Base-by-base conservation (phyloP, 2,888 invertebrate species). In the Hypomecis atomaria region DNA sequence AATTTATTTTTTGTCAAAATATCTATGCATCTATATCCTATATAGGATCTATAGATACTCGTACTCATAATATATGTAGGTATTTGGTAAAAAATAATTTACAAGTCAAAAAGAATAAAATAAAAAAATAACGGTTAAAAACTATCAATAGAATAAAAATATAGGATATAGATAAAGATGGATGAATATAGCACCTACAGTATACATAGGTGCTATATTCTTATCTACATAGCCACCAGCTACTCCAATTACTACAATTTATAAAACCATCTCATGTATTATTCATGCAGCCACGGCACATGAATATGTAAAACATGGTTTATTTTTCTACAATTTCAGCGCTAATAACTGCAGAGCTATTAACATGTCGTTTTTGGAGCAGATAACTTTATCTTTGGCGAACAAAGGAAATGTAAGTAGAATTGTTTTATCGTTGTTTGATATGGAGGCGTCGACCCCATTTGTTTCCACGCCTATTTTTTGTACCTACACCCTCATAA, bases 321-420 rank as follows among this genome's bases (percentile, higher is more conserved):
- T 56, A 49, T 50, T 50, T 60, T 43, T 44, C 40, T 59, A 58
- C 47, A 42, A 38, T 52, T 55, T 55, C 36, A 33, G 33, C 49
- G 10, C 11, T 48, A 53, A 61, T 43, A 47, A 48, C 56, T 50
- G 42, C 59, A 11, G 33, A 62, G 49, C 62, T 42, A 48, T 62
- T 68, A 62, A 45, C 34, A 59, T 63, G 64, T 58, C 38, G 56
- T 61, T 66, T 72, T 71, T 54, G 61, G 62, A n/a, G 44, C 67
- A 45, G 62, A 71, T 73, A 73, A 60, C 60, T 69, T 78, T 78
- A 78, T 77, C 73, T 70, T 62, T 52, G 44, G 66, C 70, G 59
- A 81, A 83, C 83, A 83, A 83, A 81, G 83, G 78, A 83, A 87
- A 83, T 79, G 73, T 66, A 74, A 77, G 77, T 72, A 76, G 78